These are phyloP conservation scores for Coregonus clupeaformis DNA, from an alignment of 2,113 vertebrate species.

Conservation along the genomic window DNA sequence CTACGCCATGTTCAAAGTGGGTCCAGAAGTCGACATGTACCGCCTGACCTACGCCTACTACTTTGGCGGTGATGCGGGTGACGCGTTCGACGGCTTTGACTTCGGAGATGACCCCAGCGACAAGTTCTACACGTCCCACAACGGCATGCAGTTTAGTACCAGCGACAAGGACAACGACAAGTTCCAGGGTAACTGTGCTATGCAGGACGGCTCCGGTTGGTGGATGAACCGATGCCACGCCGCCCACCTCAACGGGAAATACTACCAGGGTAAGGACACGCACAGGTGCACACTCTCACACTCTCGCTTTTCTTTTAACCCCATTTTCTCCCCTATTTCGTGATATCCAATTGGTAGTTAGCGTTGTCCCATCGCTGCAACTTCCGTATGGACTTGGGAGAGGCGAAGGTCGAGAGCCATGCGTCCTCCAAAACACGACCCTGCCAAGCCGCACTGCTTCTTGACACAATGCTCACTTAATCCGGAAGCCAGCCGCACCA, in stretches of 20 bases:
- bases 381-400: too few species aligned
- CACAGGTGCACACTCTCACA: too few species aligned
- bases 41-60: constrained; percentile 86
- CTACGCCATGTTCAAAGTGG: constrained; percentile 84
- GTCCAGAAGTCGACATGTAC: constrained; percentile 82
- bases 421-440: too few species aligned
- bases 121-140: constrained; percentile 86
- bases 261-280: constrained; percentile 73
- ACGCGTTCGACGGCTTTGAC: constrained; percentile 86
- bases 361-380: too few species aligned
- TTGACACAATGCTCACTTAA: too few species aligned
- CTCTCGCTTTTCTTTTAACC: too few species aligned
- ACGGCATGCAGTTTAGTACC: constrained; percentile 93
- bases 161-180: constrained; percentile 89
- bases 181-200: constrained; percentile 84
- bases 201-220: constrained; percentile 93
- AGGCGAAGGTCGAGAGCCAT: too few species aligned
- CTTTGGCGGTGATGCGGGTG: constrained; percentile 84
- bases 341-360: too few species aligned
- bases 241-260: constrained; percentile 91
- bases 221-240: constrained; percentile 99
- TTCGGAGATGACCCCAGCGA: constrained; percentile 89
- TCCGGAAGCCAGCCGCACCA: too few species aligned
- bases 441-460: too few species aligned
- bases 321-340: too few species aligned